Percentiles rank a stretch among this genome's conserved stretches.
These are phyloP conservation scores for Xenopus petersii DNA, from an alignment of 2,797 vertebrate species.

Conservation along the genomic window DNA sequence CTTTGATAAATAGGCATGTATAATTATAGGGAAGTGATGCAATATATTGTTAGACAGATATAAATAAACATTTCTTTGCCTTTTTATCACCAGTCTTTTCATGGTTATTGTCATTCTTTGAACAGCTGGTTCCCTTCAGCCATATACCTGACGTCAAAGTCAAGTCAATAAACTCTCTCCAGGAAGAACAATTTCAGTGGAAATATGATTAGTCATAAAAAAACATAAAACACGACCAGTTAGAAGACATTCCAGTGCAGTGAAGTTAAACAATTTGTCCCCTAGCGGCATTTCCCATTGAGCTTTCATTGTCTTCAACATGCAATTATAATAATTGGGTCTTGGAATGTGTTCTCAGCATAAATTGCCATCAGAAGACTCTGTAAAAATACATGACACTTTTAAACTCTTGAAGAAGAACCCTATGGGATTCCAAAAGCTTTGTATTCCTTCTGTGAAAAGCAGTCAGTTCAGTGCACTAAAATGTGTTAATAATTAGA, in stretches of 20 bases:
- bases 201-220: background rate
- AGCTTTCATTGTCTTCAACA: slow-evolving; percentile 1
- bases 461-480: background rate
- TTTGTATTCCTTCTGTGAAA: background rate
- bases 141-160: background rate
- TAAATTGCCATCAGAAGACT: background rate
- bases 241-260: background rate
- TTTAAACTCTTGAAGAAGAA: background rate
- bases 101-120: background rate
- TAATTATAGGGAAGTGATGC: too few species aligned
- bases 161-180: background rate
- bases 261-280: background rate
- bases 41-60: too few species aligned
- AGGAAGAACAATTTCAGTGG: too few species aligned
- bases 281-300: background rate
- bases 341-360: background rate
- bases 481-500: background rate
- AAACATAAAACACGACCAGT: background rate
- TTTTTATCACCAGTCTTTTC: too few species aligned
- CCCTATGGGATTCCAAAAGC: background rate
- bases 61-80: too few species aligned
- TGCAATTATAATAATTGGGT: background rate
- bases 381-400: background rate
- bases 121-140: background rate
- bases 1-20: too few species aligned